Conservation (phyloP, 2,888 invertebrate species). For the Lissocephala sabroskyi region DNA sequence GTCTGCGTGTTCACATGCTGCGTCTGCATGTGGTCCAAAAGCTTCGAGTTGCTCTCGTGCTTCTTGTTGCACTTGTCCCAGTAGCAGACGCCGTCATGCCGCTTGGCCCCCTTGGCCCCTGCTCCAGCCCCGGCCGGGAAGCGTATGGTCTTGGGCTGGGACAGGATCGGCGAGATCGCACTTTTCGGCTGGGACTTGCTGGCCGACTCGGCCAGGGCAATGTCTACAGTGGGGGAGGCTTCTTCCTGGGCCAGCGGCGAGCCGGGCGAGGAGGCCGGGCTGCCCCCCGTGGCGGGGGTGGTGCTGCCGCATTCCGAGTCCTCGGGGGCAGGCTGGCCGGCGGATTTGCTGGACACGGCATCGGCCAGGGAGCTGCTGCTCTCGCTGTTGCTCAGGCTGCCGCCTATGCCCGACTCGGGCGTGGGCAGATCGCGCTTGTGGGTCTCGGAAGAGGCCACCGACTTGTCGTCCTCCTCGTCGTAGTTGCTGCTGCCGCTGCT, state of each 20-base stretch:
- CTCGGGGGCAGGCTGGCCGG: not conserved
- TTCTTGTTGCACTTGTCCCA: slow-evolving; percentile 88
- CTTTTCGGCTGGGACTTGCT: slow-evolving; percentile 60
- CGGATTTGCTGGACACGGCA: slow-evolving; percentile 40
- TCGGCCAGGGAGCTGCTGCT: slow-evolving; percentile 59
- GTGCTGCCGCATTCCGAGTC: slow-evolving; percentile 48
- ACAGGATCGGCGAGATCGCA: slow-evolving; percentile 82
- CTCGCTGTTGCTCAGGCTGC: slow-evolving; percentile 65
- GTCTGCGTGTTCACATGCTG: slow-evolving; percentile 90
- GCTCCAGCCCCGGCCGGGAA: slow-evolving; percentile 78
- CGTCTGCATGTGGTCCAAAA: slow-evolving; percentile 90
- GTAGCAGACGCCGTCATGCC: slow-evolving; percentile 77
- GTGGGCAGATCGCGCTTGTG: slow-evolving; percentile 60
- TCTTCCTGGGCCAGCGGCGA: slow-evolving; percentile 53
- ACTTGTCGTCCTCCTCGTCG: slow-evolving; percentile 48
- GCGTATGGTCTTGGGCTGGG: slow-evolving; percentile 86
- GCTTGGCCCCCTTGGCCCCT: slow-evolving; percentile 70
- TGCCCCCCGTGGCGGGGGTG: slow-evolving; percentile 49
- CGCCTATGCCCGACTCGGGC: slow-evolving; percentile 67
- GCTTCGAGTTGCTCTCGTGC: slow-evolving; percentile 85
- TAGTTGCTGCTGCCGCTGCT: slow-evolving; percentile 37
- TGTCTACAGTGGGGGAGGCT: slow-evolving; percentile 65
- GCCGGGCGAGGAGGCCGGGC: slow-evolving; percentile 62
- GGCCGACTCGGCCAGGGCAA: slow-evolving; percentile 57
- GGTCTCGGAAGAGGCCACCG: slow-evolving; percentile 45